Evolutionary conservation across 1,140 invertebrate species (phyloP).

Genomic region (Belonocnema kinseyi): DNA sequence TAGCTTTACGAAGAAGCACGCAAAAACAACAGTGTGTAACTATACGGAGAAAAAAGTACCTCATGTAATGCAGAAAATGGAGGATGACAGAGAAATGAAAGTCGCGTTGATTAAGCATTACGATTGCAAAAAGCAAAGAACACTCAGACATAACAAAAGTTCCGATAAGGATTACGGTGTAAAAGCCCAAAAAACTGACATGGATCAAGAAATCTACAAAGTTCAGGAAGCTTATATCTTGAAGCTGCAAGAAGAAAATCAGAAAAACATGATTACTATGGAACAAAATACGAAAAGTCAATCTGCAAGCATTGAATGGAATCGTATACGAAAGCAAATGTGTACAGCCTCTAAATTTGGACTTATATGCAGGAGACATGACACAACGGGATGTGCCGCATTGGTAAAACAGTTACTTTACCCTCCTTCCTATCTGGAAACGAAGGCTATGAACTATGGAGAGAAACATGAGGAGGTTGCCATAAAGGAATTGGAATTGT

Average conservation of each 20-base stretch:
- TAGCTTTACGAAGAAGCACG: neutral
- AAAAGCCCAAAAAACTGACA: neutral
- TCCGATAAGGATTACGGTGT: neutral
- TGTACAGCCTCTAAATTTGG: neutral
- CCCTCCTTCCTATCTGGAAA: neutral
- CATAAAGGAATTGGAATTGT: too few relatives aligned
- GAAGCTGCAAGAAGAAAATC: neutral
- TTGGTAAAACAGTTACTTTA: neutral
- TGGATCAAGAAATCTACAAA: neutral
- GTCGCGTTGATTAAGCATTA: neutral
- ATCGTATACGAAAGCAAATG: too few relatives aligned
- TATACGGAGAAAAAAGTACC: neutral
- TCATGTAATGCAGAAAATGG: neutral
- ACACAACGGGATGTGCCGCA: neutral
- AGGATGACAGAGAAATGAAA: neutral
- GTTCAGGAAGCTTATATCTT: neutral
- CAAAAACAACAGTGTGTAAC: neutral
- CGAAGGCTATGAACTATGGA: too few relatives aligned
- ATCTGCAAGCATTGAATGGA: neutral
- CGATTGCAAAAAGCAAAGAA: neutral
- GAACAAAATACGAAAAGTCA: neutral
- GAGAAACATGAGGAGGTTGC: too few relatives aligned
- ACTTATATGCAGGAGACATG: neutral
- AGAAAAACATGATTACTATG: neutral
- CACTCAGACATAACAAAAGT: neutral